Evolutionary conservation across 1,140 invertebrate species (phyloP), one percentile per base, ranked within the genome.

Genomic region (Arctopsyche grandis): DNA sequence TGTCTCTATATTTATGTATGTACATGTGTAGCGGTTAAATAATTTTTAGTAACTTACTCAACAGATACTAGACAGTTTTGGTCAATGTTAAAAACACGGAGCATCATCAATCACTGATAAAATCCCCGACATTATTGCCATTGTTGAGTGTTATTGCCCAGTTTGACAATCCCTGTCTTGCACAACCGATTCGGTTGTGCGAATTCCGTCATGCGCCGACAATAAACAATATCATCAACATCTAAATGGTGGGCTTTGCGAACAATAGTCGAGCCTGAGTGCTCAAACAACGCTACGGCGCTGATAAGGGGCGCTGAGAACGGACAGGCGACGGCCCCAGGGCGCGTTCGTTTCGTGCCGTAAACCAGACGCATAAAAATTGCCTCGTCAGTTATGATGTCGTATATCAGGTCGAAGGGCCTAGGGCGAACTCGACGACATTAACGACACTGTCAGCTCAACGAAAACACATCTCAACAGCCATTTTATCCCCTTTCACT

Each of bases 181-280:
- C 1, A 46, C 5, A 46, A 46, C 5, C 12, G 16, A 52, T 52
- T 52, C 48, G 16, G 24, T 26, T 24, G 16, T 71, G 69, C 69
- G 44, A 71, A 71, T 71, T 71, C 69, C 69, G 5, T 71, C 69
- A 71, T 71, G 69, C 44, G 21, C 38, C 44, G 44, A 71, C 69
- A 71, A 71, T 71, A 71, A 71, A 71, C 38, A 38, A 71, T 38
- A 38, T 38, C 26, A 12, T 9, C 29, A 38, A 24, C 21, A 71
- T 71, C 69, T 71, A 71, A 71, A 71, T 46, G 69, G 29, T 24
- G 14, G 16, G 16, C 24, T 12, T 19, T 5, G 12, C 14, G 58
- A 22, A 66, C 63, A 66, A 66, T 66, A 22, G 63, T 66, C 22
- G 12, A 10, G 63, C n/a, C n/a, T n/a, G n/a, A n/a, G n/a, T n/a